Percentiles rank a stretch among this genome's conserved stretches.
Conservation (phyloP, 2,888 invertebrate species). For the Epicampocera succincta region DNA sequence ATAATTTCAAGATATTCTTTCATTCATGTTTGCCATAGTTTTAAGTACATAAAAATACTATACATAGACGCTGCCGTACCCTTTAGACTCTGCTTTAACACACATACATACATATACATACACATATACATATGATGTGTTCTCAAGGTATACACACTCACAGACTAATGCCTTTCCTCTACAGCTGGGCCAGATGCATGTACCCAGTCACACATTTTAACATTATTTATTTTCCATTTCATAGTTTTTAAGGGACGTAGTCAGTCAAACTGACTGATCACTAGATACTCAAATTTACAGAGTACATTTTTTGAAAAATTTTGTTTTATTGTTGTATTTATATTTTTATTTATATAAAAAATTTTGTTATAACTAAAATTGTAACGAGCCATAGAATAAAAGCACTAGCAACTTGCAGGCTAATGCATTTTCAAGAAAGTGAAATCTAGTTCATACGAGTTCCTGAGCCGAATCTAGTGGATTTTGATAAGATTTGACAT, state of each 20-base stretch:
- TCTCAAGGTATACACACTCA: background rate
- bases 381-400: too few species aligned
- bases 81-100: constrained; percentile 26
- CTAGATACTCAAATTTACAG: background rate
- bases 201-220: background rate
- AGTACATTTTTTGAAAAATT: background rate
- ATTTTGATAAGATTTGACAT: too few species aligned
- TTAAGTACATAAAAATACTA: constrained; percentile 47
- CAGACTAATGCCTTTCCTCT: background rate
- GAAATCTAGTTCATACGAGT: too few species aligned
- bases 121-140: background rate
- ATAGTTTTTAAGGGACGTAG: background rate
- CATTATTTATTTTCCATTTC: constrained; percentile 10
- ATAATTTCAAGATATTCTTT: constrained; percentile 51
- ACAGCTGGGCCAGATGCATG: constrained; percentile 21
- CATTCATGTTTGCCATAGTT: constrained; percentile 38
- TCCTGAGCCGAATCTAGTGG: too few species aligned
- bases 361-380: too few species aligned
- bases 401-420: too few species aligned
- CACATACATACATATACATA: background rate
- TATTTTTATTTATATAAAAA: too few species aligned
- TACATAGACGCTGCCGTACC: constrained; percentile 26
- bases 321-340: background rate
- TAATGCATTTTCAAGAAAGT: too few species aligned
- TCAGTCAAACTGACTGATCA: background rate